Percentiles rank a stretch among this genome's conserved stretches.
Evolutionary conservation across 2,888 invertebrate species (phyloP).

Genomic region (Dendrolimus houi): DNA sequence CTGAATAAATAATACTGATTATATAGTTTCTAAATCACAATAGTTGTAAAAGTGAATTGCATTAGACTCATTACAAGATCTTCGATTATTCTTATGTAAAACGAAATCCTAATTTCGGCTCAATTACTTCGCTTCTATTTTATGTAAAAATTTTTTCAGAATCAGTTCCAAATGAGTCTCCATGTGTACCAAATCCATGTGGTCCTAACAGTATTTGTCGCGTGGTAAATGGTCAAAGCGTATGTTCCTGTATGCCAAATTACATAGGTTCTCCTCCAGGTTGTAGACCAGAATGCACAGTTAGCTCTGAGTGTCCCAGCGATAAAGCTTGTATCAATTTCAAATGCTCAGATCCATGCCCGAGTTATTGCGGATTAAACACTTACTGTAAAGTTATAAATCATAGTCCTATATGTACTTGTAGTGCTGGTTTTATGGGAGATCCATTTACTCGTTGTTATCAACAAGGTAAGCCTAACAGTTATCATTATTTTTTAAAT

Average conservation of each 20-base stretch:
- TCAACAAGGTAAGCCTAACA: constrained; percentile 55
- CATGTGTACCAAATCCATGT: constrained; percentile 84
- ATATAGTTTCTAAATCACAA: too few species aligned
- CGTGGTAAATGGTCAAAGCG: constrained; percentile 81
- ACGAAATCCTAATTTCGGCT: not conserved
- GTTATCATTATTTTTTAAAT: not conserved
- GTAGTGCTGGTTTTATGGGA: constrained; percentile 77
- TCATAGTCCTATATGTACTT: constrained; percentile 88
- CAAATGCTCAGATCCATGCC: constrained; percentile 87
- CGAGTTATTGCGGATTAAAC: constrained; percentile 81
- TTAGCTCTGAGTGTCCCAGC: constrained; percentile 84
- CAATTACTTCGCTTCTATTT: too few species aligned
- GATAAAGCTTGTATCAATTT: constrained; percentile 85
- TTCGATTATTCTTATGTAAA: not conserved
- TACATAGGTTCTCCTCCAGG: constrained; percentile 85
- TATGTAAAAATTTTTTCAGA: constrained; percentile 29
- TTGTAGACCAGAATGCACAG: constrained; percentile 87
- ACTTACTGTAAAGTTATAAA: constrained; percentile 84
- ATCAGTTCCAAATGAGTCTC: constrained; percentile 56
- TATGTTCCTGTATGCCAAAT: constrained; percentile 84
- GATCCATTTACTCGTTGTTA: constrained; percentile 82
- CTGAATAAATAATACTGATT: too few species aligned
- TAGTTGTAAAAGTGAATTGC: not conserved
- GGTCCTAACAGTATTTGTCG: constrained; percentile 86
- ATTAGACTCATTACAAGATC: not conserved